phyloP scores from a whole-genome alignment of 2,113 vertebrate genomes.

The Pimephales promelas region DNA sequence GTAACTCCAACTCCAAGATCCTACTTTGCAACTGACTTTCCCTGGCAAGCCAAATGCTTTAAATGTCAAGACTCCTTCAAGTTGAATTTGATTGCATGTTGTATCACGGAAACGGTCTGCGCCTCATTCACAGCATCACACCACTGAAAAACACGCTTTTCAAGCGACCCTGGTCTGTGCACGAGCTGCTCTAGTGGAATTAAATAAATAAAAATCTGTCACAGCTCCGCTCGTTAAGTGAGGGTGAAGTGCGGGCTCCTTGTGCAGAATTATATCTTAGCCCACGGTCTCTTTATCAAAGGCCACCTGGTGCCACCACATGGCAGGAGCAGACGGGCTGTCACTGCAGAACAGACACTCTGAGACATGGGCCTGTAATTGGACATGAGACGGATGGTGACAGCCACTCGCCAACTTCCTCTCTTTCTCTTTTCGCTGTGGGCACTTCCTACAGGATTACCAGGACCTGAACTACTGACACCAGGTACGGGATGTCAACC shows the following conservation, averaged over 20 bases:
- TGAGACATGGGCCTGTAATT: constrained; percentile 62
- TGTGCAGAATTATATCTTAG: constrained; percentile 53
- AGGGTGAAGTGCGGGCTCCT: constrained; percentile 41
- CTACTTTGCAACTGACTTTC: neutral
- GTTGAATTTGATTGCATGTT: constrained; percentile 3
- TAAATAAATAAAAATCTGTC: constrained; percentile 44
- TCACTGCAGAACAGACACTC: constrained; percentile 51
- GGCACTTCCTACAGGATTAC: constrained; percentile 12
- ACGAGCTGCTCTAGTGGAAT: neutral
- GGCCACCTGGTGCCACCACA: constrained; percentile 66
- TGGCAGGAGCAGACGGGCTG: constrained; percentile 63
- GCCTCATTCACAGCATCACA: neutral
- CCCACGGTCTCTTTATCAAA: constrained; percentile 62
- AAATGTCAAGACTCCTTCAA: constrained; percentile 2
- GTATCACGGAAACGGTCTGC: neutral
- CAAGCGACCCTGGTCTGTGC: neutral
- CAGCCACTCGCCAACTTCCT: constrained; percentile 56
- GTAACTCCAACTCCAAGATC: neutral
- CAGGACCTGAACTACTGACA: constrained; percentile 30
- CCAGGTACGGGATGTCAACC: neutral
- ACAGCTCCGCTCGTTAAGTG: constrained; percentile 35
- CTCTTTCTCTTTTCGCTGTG: neutral
- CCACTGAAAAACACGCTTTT: neutral
- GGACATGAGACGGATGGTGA: constrained; percentile 64
- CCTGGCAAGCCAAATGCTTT: neutral